Evolutionary conservation across 2,888 invertebrate species (phyloP).

Genomic region (Ecliptopera silaceata): DNA sequence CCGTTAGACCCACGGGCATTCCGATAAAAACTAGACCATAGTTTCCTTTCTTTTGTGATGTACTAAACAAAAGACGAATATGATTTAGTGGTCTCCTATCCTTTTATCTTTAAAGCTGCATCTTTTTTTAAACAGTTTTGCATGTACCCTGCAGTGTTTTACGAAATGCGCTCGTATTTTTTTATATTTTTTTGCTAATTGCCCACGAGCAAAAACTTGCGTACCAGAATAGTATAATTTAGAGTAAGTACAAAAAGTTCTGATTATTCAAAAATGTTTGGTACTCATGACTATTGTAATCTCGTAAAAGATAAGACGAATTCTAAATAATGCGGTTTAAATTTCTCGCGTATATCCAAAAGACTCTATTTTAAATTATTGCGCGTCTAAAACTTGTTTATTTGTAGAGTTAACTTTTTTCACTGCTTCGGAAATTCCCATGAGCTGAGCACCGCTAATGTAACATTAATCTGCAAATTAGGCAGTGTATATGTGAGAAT

Average conservation of each 20-base stretch:
- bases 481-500: slow-evolving; percentile 76
- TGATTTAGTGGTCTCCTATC: slow-evolving; percentile 71
- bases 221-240: background rate
- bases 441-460: slow-evolving; percentile 61
- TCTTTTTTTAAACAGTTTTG: slow-evolving; percentile 35
- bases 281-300: slow-evolving; percentile 16
- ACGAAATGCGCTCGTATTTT: slow-evolving; percentile 9
- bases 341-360: slow-evolving; percentile 27
- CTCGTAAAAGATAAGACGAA: slow-evolving; percentile 27
- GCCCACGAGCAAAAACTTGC: background rate
- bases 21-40: slow-evolving; percentile 67
- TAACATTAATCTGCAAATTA: slow-evolving; percentile 75
- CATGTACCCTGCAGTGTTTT: slow-evolving; percentile 33
- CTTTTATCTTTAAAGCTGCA: slow-evolving; percentile 37
- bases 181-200: slow-evolving; percentile 12
- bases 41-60: slow-evolving; percentile 68
- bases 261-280: background rate
- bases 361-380: slow-evolving; percentile 48
- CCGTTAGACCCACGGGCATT: slow-evolving; percentile 70
- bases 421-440: slow-evolving; percentile 62
- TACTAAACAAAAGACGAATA: slow-evolving; percentile 65
- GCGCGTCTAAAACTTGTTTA: slow-evolving; percentile 57
- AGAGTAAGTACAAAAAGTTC: slow-evolving; percentile 8
- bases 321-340: slow-evolving; percentile 24
- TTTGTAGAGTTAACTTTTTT: slow-evolving; percentile 54